Evolutionary conservation across 2,113 vertebrate species (phyloP).

Genomic region (Corvus hawaiiensis): DNA sequence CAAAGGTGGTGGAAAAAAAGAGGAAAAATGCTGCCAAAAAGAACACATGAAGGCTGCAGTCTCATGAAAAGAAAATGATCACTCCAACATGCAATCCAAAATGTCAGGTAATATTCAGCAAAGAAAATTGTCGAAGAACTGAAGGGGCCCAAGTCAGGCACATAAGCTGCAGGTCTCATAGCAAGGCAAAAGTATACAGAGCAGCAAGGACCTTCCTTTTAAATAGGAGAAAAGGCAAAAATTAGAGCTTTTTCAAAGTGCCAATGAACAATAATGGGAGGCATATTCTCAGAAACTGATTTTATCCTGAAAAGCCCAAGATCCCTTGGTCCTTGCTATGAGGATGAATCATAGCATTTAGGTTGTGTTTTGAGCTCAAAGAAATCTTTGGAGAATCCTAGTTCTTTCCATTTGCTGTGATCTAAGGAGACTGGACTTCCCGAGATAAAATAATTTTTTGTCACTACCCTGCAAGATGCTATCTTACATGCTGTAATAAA

Average conservation of each 20-base stretch:
- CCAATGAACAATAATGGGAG: background rate
- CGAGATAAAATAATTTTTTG: background rate
- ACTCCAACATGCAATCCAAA: fast-evolving
- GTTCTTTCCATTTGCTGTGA: background rate
- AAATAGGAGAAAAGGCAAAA: background rate
- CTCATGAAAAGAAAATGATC: background rate
- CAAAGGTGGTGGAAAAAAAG: background rate
- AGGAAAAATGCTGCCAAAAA: background rate
- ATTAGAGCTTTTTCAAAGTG: background rate
- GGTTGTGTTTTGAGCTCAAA: background rate
- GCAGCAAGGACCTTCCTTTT: background rate
- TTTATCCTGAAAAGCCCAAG: background rate
- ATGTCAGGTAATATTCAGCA: background rate
- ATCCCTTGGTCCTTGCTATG: background rate
- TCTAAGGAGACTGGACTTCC: background rate
- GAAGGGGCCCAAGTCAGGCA: background rate
- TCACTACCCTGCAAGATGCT: background rate
- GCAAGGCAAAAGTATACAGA: background rate
- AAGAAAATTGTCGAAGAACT: background rate
- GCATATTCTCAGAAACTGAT: background rate
- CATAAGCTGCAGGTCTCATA: background rate
- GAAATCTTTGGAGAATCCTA: background rate
- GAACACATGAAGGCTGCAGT: background rate
- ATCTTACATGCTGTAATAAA: background rate
- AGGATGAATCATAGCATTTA: background rate